Evolutionary conservation across 2,888 invertebrate genomes (phyloP).

Genomic region (Microctonus brassicae): DNA sequence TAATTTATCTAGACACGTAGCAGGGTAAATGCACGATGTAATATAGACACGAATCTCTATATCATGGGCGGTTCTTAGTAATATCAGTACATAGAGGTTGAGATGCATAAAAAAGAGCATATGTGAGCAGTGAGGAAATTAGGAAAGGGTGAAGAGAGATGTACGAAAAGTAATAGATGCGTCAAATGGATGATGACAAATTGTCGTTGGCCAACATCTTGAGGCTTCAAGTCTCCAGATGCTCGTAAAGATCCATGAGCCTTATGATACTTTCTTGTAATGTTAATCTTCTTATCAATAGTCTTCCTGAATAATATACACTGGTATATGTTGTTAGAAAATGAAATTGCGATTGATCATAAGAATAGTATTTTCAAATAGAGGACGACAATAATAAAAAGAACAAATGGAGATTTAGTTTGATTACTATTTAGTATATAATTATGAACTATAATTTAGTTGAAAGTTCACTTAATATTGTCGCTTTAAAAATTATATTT

Average conservation of each 20-base stretch:
- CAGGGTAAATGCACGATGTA: neutral
- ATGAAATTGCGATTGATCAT: neutral
- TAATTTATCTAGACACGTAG: conserved; percentile 13
- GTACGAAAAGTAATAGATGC: conserved; percentile 51
- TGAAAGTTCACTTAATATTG: too few relatives aligned
- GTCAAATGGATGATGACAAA: conserved; percentile 55
- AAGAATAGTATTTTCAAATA: neutral
- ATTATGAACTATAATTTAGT: too few relatives aligned
- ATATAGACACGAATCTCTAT: conserved; percentile 10
- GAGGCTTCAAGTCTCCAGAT: conserved; percentile 8
- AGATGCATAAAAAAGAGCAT: neutral
- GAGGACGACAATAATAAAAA: too few relatives aligned
- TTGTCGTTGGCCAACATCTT: conserved; percentile 38
- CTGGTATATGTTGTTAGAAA: too few relatives aligned
- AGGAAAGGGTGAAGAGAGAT: conserved; percentile 37
- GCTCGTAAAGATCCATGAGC: neutral
- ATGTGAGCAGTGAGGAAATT: conserved; percentile 41
- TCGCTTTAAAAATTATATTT: too few relatives aligned
- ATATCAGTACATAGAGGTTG: neutral
- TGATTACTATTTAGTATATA: too few relatives aligned
- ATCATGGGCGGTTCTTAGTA: neutral
- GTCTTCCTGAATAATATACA: neutral
- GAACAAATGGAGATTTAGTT: too few relatives aligned
- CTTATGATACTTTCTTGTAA: neutral
- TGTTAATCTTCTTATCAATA: neutral